Evolutionary conservation across 1,140 invertebrate genomes (phyloP).

Genomic region (Thaumetopoea pityocampa): DNA sequence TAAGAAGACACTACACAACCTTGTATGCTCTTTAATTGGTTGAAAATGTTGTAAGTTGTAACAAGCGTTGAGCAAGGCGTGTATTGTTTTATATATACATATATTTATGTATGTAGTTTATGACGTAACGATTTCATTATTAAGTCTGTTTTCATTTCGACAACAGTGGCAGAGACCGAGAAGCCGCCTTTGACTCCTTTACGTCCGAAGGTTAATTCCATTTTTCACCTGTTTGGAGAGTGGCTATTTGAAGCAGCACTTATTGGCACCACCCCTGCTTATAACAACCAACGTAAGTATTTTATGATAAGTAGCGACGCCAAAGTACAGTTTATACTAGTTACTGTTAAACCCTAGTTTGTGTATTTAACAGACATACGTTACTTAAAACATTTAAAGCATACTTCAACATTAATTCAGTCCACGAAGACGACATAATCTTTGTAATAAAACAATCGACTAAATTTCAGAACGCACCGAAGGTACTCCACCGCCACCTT

Average conservation of each 20-base stretch:
- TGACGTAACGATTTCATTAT: not conserved
- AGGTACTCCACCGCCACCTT: constrained; percentile 66
- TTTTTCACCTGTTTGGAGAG: constrained; percentile 96
- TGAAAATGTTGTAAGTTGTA: no score
- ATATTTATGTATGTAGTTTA: no score
- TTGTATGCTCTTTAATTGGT: no score
- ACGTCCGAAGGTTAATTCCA: constrained; percentile 91
- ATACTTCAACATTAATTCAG: no score
- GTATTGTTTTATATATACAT: no score
- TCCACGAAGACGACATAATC: no score
- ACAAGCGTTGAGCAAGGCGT: no score
- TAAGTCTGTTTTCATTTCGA: constrained; percentile 4
- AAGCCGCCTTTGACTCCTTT: constrained; percentile 82
- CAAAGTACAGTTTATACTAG: not conserved
- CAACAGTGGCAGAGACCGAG: constrained; percentile 66
- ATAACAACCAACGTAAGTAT: constrained; percentile 44
- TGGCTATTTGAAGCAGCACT: constrained; percentile 98
- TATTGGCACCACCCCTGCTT: constrained; percentile 78
- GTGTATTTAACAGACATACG: no score
- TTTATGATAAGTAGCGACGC: not conserved
- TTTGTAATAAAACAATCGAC: not conserved
- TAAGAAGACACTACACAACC: no score
- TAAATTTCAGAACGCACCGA: constrained; percentile 72
- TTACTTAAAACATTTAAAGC: no score
- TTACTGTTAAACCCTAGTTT: not conserved